A percentile compares a stretch with the other conserved stretches of the same genome.
phyloP scores from a whole-genome alignment of 1,140 invertebrate species.

The Luehdorfia chinensis region DNA sequence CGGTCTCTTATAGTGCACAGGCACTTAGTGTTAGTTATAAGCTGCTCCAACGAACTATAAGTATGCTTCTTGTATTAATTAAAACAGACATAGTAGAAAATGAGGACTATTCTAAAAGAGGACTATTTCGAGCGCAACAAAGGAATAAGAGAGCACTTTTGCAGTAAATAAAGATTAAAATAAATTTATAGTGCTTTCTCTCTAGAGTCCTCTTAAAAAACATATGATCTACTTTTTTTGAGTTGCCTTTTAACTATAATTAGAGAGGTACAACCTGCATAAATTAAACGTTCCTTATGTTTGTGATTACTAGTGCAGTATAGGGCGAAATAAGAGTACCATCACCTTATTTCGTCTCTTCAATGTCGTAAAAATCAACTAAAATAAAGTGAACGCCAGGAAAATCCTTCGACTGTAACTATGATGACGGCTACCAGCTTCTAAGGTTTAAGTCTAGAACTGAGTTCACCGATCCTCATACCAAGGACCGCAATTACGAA shows the following conservation, averaged over 20 bases:
- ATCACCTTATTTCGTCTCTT: not conserved
- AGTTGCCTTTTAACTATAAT: not conserved
- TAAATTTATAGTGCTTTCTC: slow-evolving; percentile 43
- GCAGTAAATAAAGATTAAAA: slow-evolving; percentile 55
- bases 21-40: slow-evolving; percentile 27
- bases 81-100: slow-evolving; percentile 53
- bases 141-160: slow-evolving; percentile 37
- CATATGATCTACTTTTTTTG: slow-evolving; percentile 8
- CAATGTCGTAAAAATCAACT: not conserved
- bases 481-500: too few relatives aligned
- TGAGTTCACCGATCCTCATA: too few relatives aligned
- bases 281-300: not conserved
- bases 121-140: slow-evolving; percentile 34
- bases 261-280: not conserved
- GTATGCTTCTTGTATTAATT: slow-evolving; percentile 58
- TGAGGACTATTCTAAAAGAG: slow-evolving; percentile 34
- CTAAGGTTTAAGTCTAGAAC: too few relatives aligned
- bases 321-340: not conserved
- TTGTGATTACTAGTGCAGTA: not conserved
- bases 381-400: too few relatives aligned
- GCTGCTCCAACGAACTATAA: slow-evolving; percentile 48
- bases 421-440: too few relatives aligned
- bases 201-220: slow-evolving; percentile 29
- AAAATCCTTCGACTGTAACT: too few relatives aligned
- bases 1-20: slow-evolving; percentile 27